Base-by-base conservation (phyloP, 2,888 invertebrate species). In the Euproctis similis region DNA sequence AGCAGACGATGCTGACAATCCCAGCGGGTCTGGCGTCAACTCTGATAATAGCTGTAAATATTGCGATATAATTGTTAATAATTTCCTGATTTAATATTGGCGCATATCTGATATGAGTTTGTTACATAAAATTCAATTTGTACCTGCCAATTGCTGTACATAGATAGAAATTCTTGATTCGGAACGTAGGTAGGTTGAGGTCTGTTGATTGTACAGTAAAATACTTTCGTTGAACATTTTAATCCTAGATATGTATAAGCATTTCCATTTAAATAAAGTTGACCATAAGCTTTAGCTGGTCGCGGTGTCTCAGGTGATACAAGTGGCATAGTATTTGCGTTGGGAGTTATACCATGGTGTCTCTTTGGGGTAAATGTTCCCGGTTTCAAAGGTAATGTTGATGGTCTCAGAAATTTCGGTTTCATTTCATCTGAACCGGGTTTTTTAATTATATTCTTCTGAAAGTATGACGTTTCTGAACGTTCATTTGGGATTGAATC, bases 111-210 rank as follows among this genome's bases (percentile, higher is more conserved):
- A n/a, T n/a, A n/a, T n/a, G n/a, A n/a, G n/a, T n/a, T n/a, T n/a
- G n/a, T n/a, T n/a, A n/a, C n/a, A n/a, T n/a, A n/a, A n/a, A n/a
- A n/a, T n/a, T n/a, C n/a, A n/a, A 14, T 14, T 4, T 14, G 86
- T 64, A 92, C 91, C 84, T 92, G 91, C 94, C 97, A 98, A 67
- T 97, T 96, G 29, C 96, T 96, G 69, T 98, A 98, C 97, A 98
- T 98, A 21, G 97, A 97, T 29, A 97, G 78, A 53, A 93, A 94
- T 59, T 94, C 93, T 68, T 93, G 91, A 53, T 94, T 94, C 1
- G 92, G 92, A 34, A 97, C 95, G 66, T 97, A 97, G 67, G 95
- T 96, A 1, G 98, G 97, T 65, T 98, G 97, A 1, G 96, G 94
- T 47, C 95, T 91, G 69, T 96, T 95, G 26, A 97, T 87, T 1